phyloP scores from a whole-genome alignment of 2,888 invertebrate genomes.

The Sicus ferrugineus region DNA sequence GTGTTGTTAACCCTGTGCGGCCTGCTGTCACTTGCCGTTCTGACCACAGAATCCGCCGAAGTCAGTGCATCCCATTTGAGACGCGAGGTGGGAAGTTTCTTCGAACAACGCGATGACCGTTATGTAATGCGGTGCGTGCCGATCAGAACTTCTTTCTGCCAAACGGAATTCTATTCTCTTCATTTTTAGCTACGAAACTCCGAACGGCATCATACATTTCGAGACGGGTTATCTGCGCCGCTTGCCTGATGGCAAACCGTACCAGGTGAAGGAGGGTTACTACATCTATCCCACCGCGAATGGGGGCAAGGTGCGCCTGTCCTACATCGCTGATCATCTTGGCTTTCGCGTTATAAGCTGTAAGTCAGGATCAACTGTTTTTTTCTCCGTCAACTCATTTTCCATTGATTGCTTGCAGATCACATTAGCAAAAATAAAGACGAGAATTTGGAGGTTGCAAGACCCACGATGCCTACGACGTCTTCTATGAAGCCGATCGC shows the following conservation, averaged over 20 bases:
- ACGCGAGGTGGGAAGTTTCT: slow-evolving; percentile 15
- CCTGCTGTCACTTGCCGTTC: neutral
- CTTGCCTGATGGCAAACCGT: slow-evolving; percentile 13
- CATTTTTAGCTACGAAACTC: slow-evolving; percentile 21
- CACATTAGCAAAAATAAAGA: neutral
- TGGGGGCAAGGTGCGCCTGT: slow-evolving; percentile 28
- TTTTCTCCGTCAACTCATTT: too few species aligned
- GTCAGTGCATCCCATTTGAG: neutral
- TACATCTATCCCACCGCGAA: slow-evolving; percentile 33
- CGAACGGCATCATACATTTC: slow-evolving; percentile 25
- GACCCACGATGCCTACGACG: too few species aligned
- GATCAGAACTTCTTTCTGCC: neutral
- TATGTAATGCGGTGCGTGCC: slow-evolving; percentile 31
- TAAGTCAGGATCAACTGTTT: slow-evolving; percentile 9
- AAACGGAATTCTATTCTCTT: neutral
- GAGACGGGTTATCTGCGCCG: slow-evolving; percentile 32
- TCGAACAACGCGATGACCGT: slow-evolving; percentile 25
- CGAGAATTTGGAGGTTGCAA: neutral
- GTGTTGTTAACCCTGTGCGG: neutral
- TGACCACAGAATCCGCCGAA: neutral
- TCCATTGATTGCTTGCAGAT: neutral
- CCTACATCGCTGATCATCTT: slow-evolving; percentile 29
- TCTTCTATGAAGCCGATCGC: too few species aligned
- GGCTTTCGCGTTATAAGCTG: slow-evolving; percentile 32
- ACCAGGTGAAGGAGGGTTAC: slow-evolving; percentile 35